Percentiles rank a stretch among this genome's conserved stretches.
Evolutionary conservation across 1,140 invertebrate genomes (phyloP).

Genomic region (Plodia interpunctella): DNA sequence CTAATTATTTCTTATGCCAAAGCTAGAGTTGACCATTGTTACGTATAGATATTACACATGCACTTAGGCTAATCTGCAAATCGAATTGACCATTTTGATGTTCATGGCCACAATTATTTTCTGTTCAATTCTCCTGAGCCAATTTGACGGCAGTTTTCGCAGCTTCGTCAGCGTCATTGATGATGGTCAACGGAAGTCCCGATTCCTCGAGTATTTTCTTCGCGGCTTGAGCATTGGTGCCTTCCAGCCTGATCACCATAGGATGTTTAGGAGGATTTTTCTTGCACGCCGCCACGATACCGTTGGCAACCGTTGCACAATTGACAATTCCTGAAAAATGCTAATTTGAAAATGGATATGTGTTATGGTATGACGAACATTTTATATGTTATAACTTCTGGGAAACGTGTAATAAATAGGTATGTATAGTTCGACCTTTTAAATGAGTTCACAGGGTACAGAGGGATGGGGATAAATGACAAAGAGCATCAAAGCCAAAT

Average conservation of each 20-base stretch:
- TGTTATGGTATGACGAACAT: too few relatives aligned
- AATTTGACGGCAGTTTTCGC: conserved; percentile 89
- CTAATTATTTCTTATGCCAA: too few relatives aligned
- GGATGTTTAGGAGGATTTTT: conserved; percentile 90
- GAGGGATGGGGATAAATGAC: too few relatives aligned
- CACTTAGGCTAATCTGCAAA: too few relatives aligned
- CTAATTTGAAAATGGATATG: neutral
- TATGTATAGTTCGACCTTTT: too few relatives aligned
- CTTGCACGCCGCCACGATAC: conserved; percentile 93
- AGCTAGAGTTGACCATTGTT: too few relatives aligned
- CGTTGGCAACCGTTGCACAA: conserved; percentile 97
- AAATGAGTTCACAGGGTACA: too few relatives aligned
- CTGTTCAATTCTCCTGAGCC: conserved; percentile 24
- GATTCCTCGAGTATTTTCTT: conserved; percentile 88
- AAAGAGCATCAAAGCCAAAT: too few relatives aligned
- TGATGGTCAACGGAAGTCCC: conserved; percentile 88
- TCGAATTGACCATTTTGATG: neutral
- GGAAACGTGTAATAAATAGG: too few relatives aligned
- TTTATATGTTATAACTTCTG: too few relatives aligned
- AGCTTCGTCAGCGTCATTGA: conserved; percentile 93
- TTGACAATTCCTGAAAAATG: conserved; percentile 89
- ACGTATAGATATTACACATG: too few relatives aligned
- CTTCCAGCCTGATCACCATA: conserved; percentile 95
- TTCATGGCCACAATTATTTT: neutral
- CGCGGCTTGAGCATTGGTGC: conserved; percentile 82